Base-by-base conservation (phyloP, 2,797 vertebrate species). In the Simalia tracyae region DNA sequence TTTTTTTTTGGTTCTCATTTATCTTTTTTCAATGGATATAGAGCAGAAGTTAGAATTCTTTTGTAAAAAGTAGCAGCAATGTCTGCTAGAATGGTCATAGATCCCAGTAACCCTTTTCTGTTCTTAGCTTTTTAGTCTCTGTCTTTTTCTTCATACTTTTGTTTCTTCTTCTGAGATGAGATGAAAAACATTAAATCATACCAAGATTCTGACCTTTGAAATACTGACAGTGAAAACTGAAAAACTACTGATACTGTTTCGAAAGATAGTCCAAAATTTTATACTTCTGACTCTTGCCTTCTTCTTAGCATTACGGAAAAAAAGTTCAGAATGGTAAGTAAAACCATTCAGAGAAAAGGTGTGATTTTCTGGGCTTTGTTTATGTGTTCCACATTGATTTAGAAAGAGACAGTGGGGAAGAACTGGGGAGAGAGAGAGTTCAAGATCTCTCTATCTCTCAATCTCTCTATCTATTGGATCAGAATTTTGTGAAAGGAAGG, bases 131-230 rank as follows among this genome's bases (percentile, higher is more conserved):
- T 95, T 94, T 96, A 90, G 61, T 8, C 42, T 61, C 0, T 87
- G 31, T 87, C 88, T 92, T 90, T 94, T 95, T 95, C 90, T 92
- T 22, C 31, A 61, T n/a, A 57, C 22, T 91, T 42, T 54, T 26
- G 72, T 9, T 46, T 86, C 89, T 31, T 22, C 22, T 64, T 88
- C 87, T 93, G 63, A 92, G 61, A 94, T 89, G 61, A 96, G 94
- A 92, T 87, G 68, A 95, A 95, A 95, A 88, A 26, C 66, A 94
- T 92, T 90, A 92, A 96, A 96, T 22, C 42, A 28, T 64, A 90
- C 92, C 88, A 91, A 85, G 66, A 84, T 94, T 95, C 92, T 95
- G 36, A 24, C 86, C 96, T 96, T 96, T 93, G 86, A 95, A 95
- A 93, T 85, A 93, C 19, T 0, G 0, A 93, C 91, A 87, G 89